Percentiles rank a stretch among this genome's conserved stretches.
Evolutionary conservation across 2,797 vertebrate genomes (phyloP).

Genomic region (Delichon dasypus): DNA sequence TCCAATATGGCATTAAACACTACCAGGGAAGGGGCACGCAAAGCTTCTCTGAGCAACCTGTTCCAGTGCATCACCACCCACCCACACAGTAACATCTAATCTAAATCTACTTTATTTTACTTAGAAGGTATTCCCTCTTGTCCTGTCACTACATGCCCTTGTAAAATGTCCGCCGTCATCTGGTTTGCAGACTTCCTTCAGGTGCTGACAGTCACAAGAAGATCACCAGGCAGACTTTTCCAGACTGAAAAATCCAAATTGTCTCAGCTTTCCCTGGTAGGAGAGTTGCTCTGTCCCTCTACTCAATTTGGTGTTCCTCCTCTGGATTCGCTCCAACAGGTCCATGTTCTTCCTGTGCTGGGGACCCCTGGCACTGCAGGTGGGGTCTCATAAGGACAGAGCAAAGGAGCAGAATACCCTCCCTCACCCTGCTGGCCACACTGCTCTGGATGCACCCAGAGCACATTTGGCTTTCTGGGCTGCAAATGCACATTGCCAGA

Average conservation of each 20-base stretch:
- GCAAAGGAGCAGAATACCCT: neutral
- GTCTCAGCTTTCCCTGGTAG: neutral
- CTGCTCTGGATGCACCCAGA: neutral
- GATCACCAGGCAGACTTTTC: neutral
- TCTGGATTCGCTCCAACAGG: neutral
- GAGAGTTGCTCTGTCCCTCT: neutral
- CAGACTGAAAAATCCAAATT: neutral
- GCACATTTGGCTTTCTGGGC: neutral
- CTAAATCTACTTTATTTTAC: neutral
- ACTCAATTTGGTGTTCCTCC: neutral
- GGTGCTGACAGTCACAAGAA: neutral
- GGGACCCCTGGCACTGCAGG: rapidly evolving
- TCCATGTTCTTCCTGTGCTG: too few relatives aligned
- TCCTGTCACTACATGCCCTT: neutral
- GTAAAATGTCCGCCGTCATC: too few relatives aligned
- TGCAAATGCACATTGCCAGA: neutral
- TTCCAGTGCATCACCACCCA: neutral
- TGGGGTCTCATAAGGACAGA: neutral
- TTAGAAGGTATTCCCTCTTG: neutral
- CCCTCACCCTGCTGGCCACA: rapidly evolving
- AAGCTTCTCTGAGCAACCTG: neutral
- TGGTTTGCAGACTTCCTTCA: neutral
- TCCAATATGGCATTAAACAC: neutral
- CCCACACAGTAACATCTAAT: neutral
- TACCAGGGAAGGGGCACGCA: rapidly evolving